Conservation (phyloP, 2,888 invertebrate species). For the Arge pagana region DNA sequence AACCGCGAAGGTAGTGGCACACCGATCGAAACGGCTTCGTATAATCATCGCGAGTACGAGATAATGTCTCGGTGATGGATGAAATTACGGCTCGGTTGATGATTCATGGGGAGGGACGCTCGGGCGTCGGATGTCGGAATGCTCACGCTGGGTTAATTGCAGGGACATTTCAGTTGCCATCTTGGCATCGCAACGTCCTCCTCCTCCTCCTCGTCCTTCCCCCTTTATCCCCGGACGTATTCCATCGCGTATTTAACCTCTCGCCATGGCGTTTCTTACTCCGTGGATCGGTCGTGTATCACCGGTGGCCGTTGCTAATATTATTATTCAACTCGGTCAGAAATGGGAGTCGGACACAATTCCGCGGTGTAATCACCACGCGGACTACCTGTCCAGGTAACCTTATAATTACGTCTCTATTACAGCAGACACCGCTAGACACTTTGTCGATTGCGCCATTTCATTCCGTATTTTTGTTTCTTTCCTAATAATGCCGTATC, state of each 20-base stretch:
- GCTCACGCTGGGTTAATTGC: constrained; percentile 27
- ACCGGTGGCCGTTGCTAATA: constrained; percentile 23
- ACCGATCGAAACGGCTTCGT: constrained; percentile 1
- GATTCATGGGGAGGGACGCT: constrained; percentile 20
- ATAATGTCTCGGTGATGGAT: constrained; percentile 7
- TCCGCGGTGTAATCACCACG: constrained; percentile 41
- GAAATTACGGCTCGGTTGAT: neutral
- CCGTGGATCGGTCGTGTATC: constrained; percentile 8
- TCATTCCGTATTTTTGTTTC: constrained; percentile 7
- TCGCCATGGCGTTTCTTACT: neutral
- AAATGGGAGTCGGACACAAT: constrained; percentile 42
- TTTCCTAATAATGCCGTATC: constrained; percentile 3
- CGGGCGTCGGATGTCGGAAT: constrained; percentile 19
- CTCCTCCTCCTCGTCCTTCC: neutral
- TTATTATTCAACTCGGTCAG: constrained; percentile 22
- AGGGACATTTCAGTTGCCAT: constrained; percentile 23
- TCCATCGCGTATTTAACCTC: no score
- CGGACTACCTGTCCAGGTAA: constrained; percentile 29
- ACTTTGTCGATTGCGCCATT: constrained; percentile 9
- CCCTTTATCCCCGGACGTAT: no score
- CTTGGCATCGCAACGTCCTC: constrained; percentile 3
- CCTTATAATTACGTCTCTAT: constrained; percentile 49
- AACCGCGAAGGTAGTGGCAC: no score
- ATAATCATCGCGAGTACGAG: constrained; percentile 5
- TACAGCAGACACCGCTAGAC: constrained; percentile 39